Evolutionary conservation across 92 coral and sea anemone species (phyloP).

Genomic region (Siderastrea radians): DNA sequence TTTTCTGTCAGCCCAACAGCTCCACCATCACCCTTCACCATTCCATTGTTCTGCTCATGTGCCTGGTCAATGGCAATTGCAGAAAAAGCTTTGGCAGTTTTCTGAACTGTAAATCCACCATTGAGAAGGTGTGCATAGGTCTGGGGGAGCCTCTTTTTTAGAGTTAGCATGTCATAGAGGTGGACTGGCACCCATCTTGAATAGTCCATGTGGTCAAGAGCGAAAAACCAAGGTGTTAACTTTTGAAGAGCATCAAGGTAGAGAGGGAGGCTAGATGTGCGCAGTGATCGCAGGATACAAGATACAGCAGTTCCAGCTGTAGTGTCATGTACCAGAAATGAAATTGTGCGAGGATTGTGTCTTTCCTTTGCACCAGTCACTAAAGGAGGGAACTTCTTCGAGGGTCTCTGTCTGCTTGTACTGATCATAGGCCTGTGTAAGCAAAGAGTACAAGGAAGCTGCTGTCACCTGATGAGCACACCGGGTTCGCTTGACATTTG

Average conservation of each 20-base stretch:
- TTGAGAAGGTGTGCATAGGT: conserved; percentile 13
- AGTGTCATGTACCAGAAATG: conserved; percentile 44
- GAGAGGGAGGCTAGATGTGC: conserved; percentile 28
- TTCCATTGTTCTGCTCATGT: conserved; percentile 51
- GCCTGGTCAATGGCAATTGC: conserved; percentile 46
- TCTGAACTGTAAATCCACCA: conserved; percentile 20
- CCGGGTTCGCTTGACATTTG: no score
- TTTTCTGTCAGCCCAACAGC: conserved; percentile 50
- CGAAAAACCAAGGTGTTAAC: conserved; percentile 58
- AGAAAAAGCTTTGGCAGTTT: conserved; percentile 29
- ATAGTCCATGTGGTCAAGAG: conserved; percentile 51
- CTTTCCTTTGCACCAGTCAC: conserved; percentile 32
- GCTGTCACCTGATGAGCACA: no score
- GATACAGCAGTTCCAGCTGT: conserved; percentile 36
- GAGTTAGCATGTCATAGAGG: conserved; percentile 51
- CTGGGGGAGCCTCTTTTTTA: not conserved
- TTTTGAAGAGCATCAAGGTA: conserved; percentile 37
- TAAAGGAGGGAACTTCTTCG: not conserved
- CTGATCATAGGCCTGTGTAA: no score
- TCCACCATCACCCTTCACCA: conserved; percentile 58
- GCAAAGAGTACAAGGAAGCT: no score
- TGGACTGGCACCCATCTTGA: conserved; percentile 33
- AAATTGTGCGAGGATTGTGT: conserved; percentile 35
- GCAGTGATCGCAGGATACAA: conserved; percentile 47
- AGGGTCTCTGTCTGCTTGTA: not conserved